Evolutionary conservation across 2,888 invertebrate genomes (phyloP).

Genomic region (Andricus quercusramuli): DNA sequence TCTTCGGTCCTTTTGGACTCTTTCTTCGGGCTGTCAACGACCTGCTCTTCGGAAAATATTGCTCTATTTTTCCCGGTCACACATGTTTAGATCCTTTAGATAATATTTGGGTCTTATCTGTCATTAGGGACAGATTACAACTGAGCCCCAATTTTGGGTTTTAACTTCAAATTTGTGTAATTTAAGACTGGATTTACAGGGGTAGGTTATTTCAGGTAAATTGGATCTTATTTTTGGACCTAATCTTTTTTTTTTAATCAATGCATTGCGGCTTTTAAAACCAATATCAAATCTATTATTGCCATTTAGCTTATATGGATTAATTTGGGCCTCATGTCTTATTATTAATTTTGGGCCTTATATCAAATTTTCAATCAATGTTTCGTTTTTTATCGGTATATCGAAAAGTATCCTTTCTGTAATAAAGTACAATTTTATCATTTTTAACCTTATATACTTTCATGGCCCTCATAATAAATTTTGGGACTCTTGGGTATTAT

Average conservation of each 20-base stretch:
- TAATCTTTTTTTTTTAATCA: no score
- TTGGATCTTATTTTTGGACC: no score
- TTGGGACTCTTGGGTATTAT: not conserved
- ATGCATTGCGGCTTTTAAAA: no score
- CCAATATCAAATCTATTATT: no score
- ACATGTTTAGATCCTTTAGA: not conserved
- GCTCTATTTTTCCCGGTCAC: not conserved
- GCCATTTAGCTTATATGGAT: no score
- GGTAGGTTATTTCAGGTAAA: no score
- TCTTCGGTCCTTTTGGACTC: conserved; percentile 30
- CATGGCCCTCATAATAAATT: no score
- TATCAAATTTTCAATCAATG: no score
- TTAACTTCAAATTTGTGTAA: not conserved
- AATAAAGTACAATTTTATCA: not conserved
- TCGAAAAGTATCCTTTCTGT: not conserved
- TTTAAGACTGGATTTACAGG: not conserved
- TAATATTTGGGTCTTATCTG: not conserved
- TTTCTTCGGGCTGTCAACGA: conserved; percentile 37
- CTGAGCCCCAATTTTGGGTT: not conserved
- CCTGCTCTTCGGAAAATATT: conserved; percentile 1
- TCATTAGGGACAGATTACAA: not conserved
- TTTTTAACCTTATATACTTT: no score
- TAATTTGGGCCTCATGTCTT: not conserved
- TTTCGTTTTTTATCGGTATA: no score
- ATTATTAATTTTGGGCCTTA: not conserved